Evolutionary conservation across 1,140 invertebrate species (phyloP), one percentile per base, ranked within the genome.

Genomic region (Bilobella aurantiaca): DNA sequence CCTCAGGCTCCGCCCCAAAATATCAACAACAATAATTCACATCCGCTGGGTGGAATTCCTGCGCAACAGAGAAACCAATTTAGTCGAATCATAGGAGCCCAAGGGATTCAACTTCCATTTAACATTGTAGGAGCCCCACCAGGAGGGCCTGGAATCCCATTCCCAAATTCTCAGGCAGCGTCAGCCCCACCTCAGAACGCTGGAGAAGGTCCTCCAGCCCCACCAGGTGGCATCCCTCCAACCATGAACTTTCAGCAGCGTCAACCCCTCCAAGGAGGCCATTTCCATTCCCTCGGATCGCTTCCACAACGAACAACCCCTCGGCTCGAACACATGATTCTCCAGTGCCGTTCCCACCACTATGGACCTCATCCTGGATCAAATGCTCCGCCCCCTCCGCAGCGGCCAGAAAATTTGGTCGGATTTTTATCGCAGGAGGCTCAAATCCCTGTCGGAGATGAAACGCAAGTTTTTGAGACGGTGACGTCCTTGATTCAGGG

Each of bases 341-440:
- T 61, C 29, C 49, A 34, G 31, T 69, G 68, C 64, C 64, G 64
- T 56, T 69, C 68, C n/a, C 62, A 64, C 32, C 70, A 69, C 31
- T 29, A 27, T 58, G 56, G 28, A 28, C 47, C 30, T n/a, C n/a
- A n/a, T n/a, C n/a, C n/a, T 37, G 8, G 18, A 56, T 62, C 32
- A 23, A 59, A 31, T 32, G 31, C 29, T 21, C 31, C 58, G 53
- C 58, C 29, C 29, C 34, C 57, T n/a, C n/a, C n/a, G n/a, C n/a
- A n/a, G n/a, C n/a, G 64, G 32, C 69, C 65, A 1, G 28, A 25
- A 3, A 42, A 67, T 56, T 32, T 67, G 8, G 46, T 63, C 16
- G 27, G n/a, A 1, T 56, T 58, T 58, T 29, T 67, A 27, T 49
- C 60, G 2, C 5, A 53, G 5, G 30, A 21, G n/a, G 2, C n/a